Evolutionary conservation across 2,797 vertebrate genomes (phyloP).

Genomic region (Paedocypris micromegethes): DNA sequence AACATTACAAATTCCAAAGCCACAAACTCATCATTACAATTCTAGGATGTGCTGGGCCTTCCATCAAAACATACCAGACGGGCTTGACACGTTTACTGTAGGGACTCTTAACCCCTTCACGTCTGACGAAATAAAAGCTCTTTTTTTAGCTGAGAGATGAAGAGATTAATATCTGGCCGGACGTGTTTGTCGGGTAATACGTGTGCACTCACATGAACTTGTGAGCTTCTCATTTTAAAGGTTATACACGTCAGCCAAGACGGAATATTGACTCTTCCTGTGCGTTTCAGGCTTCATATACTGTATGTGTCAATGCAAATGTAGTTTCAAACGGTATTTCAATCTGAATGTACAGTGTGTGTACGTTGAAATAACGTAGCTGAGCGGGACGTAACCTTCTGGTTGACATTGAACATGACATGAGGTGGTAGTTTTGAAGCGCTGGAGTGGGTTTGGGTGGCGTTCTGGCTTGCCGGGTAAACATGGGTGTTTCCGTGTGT

Average conservation of each 20-base stretch:
- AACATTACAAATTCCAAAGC: no score
- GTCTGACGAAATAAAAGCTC: neutral
- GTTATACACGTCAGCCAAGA: neutral
- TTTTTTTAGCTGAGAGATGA: neutral
- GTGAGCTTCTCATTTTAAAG: neutral
- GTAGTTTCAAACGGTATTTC: no score
- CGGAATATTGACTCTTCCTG: no score
- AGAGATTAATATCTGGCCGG: neutral
- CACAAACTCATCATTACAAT: no score
- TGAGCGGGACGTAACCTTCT: no score
- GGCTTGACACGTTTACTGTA: neutral
- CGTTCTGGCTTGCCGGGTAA: neutral
- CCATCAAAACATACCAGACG: conserved; percentile 10
- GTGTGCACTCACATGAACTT: neutral
- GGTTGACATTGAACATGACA: no score
- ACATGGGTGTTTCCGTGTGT: conserved; percentile 22
- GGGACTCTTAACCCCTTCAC: neutral
- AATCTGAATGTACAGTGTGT: no score
- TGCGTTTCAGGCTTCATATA: no score
- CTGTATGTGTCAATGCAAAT: no score
- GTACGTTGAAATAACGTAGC: no score
- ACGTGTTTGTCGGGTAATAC: conserved; percentile 7
- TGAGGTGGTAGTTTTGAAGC: no score
- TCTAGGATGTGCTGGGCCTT: neutral
- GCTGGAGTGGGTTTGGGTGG: no score